These are phyloP conservation scores for Heterodera schachtii DNA, from an alignment of 1,140 invertebrate species.

Conservation along the genomic window DNA sequence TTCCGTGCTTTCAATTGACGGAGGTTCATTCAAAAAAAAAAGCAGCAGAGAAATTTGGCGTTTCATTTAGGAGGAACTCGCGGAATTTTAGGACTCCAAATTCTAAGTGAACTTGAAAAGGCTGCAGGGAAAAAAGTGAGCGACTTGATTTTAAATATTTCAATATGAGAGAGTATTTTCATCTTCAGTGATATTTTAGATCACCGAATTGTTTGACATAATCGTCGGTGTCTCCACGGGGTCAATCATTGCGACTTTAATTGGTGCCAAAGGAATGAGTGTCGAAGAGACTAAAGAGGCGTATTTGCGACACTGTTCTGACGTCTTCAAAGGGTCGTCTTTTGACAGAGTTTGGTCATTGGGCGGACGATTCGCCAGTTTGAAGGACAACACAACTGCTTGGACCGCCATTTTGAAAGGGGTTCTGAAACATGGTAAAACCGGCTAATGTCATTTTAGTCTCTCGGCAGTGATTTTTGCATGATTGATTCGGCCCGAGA, in stretches of 20 bases:
- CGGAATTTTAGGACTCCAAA: slow-evolving; percentile 62
- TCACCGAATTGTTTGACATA: slow-evolving; percentile 77
- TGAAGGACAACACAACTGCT: slow-evolving; percentile 83
- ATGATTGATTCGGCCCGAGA: slow-evolving; percentile 49
- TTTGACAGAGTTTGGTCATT: slow-evolving; percentile 78
- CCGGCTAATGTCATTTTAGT: slow-evolving; percentile 36
- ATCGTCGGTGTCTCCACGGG: slow-evolving; percentile 90
- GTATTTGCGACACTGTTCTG: slow-evolving; percentile 59
- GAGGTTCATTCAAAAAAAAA: slow-evolving; percentile 67
- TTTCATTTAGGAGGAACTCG: slow-evolving; percentile 72
- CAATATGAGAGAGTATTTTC: not conserved
- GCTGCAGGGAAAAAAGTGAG: slow-evolving; percentile 66
- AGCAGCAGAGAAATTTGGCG: not conserved
- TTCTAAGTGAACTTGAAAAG: slow-evolving; percentile 55
- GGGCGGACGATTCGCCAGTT: slow-evolving; percentile 76
- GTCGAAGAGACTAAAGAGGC: slow-evolving; percentile 51
- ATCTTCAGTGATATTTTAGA: slow-evolving; percentile 36
- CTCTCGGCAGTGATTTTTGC: slow-evolving; percentile 38
- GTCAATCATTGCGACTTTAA: slow-evolving; percentile 66
- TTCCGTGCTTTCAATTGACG: slow-evolving; percentile 83
- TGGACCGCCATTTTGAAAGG: slow-evolving; percentile 81
- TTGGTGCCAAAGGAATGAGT: slow-evolving; percentile 60
- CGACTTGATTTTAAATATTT: slow-evolving; percentile 5
- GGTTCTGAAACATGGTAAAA: slow-evolving; percentile 30
- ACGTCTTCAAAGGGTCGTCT: slow-evolving; percentile 53